Evolutionary conservation across 2,113 vertebrate genomes (phyloP).

Genomic region (Scomber japonicus): DNA sequence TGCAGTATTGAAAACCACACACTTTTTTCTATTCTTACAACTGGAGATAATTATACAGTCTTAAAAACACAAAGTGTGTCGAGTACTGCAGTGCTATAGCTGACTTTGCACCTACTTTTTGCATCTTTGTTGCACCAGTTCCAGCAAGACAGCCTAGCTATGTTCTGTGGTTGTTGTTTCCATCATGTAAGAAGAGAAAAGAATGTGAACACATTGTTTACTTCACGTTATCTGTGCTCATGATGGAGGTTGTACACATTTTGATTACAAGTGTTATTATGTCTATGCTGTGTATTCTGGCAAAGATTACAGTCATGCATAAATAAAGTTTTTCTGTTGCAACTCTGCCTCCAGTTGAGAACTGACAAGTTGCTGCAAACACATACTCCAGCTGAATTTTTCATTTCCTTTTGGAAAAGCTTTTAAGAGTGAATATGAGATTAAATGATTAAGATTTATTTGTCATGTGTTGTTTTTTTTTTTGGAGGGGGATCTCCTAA

Average conservation of each 20-base stretch:
- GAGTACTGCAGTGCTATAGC: too few relatives aligned
- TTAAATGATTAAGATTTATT: conserved; percentile 15
- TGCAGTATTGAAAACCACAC: too few relatives aligned
- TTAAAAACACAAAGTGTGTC: too few relatives aligned
- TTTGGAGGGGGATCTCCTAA: conserved; percentile 5
- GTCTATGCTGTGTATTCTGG: not conserved
- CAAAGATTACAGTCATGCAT: not conserved
- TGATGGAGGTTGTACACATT: not conserved
- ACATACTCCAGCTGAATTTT: not conserved
- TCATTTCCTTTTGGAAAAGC: not conserved
- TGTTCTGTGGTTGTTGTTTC: too few relatives aligned
- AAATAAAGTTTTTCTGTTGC: not conserved
- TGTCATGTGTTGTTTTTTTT: not conserved
- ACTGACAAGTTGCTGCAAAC: not conserved
- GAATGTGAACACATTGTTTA: too few relatives aligned
- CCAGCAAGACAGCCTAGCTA: too few relatives aligned
- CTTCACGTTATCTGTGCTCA: not conserved
- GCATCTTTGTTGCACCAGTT: too few relatives aligned
- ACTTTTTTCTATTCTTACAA: too few relatives aligned
- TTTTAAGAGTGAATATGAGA: conserved; percentile 32
- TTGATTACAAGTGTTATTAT: not conserved
- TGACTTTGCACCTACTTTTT: too few relatives aligned
- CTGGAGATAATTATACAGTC: too few relatives aligned
- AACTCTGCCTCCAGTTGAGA: not conserved
- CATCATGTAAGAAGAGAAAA: too few relatives aligned